These are phyloP conservation scores for Sylvilagus floridanus DNA, from an alignment of 2,797 vertebrate species.

Conservation along the genomic window DNA sequence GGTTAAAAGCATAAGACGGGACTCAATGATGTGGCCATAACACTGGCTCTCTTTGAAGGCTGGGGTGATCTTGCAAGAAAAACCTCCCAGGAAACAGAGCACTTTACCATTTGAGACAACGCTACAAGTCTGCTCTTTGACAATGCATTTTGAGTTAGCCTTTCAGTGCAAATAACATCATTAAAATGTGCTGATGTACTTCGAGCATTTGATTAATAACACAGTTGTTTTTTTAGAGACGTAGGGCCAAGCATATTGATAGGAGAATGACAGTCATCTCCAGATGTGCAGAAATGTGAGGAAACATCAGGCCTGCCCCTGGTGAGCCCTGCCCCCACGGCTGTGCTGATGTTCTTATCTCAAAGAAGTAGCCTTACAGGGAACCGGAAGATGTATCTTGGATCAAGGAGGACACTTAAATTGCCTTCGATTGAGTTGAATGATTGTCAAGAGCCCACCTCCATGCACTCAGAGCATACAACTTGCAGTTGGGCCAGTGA, in stretches of 20 bases:
- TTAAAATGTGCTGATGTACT: slow-evolving; percentile 50
- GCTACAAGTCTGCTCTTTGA: slow-evolving; percentile 26
- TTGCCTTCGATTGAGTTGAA: slow-evolving; percentile 3
- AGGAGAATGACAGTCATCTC: background rate
- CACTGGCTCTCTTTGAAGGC: background rate
- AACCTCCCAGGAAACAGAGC: background rate
- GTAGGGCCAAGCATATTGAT: background rate
- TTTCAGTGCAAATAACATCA: slow-evolving; percentile 13
- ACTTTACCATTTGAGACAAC: background rate
- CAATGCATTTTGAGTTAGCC: slow-evolving; percentile 9
- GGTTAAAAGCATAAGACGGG: background rate
- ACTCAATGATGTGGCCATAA: background rate
- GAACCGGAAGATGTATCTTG: background rate
- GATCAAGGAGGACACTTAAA: background rate
- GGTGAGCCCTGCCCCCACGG: background rate
- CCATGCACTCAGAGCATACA: background rate
- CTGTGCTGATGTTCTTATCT: background rate
- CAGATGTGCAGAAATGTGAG: background rate
- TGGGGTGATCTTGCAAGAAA: background rate
- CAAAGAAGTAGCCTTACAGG: slow-evolving; percentile 19
- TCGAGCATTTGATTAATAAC: slow-evolving; percentile 56
- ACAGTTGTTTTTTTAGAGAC: slow-evolving; percentile 26
- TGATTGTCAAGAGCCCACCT: background rate
- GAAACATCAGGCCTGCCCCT: background rate
- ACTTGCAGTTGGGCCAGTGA: background rate